Evolutionary conservation across 2,113 vertebrate genomes (phyloP), one percentile per base, ranked within the genome.

Genomic region (Xiphophorus hellerii): DNA sequence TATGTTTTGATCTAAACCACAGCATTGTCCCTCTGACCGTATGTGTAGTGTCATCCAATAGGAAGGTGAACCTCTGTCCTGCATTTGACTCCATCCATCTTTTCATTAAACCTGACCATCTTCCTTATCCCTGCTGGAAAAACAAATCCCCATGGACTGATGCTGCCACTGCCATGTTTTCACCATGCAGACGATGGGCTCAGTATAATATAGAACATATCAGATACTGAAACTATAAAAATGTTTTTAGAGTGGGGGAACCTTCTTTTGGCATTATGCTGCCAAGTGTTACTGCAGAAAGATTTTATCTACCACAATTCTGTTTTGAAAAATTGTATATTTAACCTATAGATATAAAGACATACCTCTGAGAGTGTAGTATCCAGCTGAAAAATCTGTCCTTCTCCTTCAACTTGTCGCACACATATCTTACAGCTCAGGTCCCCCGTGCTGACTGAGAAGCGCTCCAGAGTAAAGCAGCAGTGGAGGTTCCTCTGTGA

Each of bases 361-460:
- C 9, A 3, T 86, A 99, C 98, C 96, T 99, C 97, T 15, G 95
- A 96, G 71, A 99, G 85, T 0, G 95, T 95, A 39, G 96, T 97
- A 92, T 96, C 96, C 39, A 99, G 95, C 91, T 99, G 97, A 88
- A 99, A 98, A 77, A 99, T 99, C 93, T 99, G 97, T 6, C 98
- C 98, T 84, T 99, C 98, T 37, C 98, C 98, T 90, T 99, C 98
- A 0, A 99, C 97, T 91, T 99, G 98, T 4, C 97, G 93, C 75
- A 99, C 97, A 1, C 98, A 99, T 33, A 99, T 96, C 81, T 99
- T 99, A 85, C 97, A 99, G 61, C 95, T 92, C 69, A 99, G 94
- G 72, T 98, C 96, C 82, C 94, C 80, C 0, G 97, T 98, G 85
- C 85, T 93, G 73, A 94, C 84, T 74, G 95, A 96, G 85, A 97